Conservation (phyloP, 2,888 invertebrate species). For the Dasysyrphus albostriatus region DNA sequence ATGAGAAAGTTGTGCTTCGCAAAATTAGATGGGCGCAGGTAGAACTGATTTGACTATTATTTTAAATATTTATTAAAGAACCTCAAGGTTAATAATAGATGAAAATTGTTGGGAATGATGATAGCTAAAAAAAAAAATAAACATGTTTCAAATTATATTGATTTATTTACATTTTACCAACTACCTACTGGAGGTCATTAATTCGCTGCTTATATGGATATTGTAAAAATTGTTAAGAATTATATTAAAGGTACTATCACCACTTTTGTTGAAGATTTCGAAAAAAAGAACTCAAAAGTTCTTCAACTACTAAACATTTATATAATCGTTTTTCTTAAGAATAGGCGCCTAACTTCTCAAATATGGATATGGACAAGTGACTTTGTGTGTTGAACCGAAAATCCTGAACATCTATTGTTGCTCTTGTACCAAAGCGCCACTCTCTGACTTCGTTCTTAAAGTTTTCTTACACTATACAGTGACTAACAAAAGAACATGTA, state of each 20-base stretch:
- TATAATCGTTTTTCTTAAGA: background rate
- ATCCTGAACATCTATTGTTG: background rate
- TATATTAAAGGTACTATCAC: no score
- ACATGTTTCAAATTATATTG: background rate
- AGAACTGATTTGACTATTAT: background rate
- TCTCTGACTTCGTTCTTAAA: no score
- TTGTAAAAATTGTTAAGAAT: no score
- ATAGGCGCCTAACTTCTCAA: conserved; percentile 7
- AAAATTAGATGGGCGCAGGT: background rate
- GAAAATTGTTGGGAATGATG: background rate
- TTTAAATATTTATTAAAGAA: background rate
- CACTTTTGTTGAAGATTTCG: no score
- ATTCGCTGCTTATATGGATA: no score
- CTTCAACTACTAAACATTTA: background rate
- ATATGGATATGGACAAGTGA: background rate
- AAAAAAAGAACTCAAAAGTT: no score
- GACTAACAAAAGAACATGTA: no score
- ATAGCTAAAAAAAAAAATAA: background rate
- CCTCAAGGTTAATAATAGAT: background rate
- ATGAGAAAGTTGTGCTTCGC: background rate
- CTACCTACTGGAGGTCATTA: no score
- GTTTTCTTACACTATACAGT: no score
- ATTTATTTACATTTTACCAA: background rate
- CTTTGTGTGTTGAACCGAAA: background rate
- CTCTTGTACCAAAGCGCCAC: no score